phyloP scores from a whole-genome alignment of 2,888 invertebrate genomes.

The Drosophila acutilabella region DNA sequence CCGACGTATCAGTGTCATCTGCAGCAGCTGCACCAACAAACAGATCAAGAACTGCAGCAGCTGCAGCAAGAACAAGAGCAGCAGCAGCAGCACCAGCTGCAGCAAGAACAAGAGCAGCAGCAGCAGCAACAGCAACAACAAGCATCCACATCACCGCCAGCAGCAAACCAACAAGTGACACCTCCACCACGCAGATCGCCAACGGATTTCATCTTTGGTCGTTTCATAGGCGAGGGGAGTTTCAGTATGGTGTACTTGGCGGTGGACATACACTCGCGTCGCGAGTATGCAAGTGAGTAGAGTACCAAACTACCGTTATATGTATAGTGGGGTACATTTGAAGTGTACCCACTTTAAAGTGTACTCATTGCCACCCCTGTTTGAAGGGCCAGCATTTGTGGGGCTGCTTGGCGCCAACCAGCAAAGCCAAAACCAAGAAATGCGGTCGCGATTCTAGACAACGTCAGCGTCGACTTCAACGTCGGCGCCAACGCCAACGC shows the following conservation, averaged over 20 bases:
- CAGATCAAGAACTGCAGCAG: slow-evolving; percentile 32
- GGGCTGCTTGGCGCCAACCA: slow-evolving; percentile 68
- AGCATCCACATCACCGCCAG: slow-evolving; percentile 41
- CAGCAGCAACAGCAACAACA: slow-evolving; percentile 44
- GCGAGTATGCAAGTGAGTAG: slow-evolving; percentile 96
- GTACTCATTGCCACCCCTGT: neutral
- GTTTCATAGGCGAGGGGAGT: slow-evolving; percentile 98
- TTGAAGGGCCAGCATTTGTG: slow-evolving; percentile 33
- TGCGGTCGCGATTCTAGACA: slow-evolving; percentile 57
- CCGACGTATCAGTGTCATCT: slow-evolving; percentile 45
- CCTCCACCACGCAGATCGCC: slow-evolving; percentile 85
- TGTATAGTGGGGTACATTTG: neutral
- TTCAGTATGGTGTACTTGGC: slow-evolving; percentile 98
- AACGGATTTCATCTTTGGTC: slow-evolving; percentile 97
- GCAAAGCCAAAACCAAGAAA: slow-evolving; percentile 45
- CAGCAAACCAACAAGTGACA: slow-evolving; percentile 27
- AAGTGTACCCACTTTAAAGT: neutral
- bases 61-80: slow-evolving; percentile 37
- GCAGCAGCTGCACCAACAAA: slow-evolving; percentile 47
- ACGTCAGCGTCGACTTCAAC: slow-evolving; percentile 19
- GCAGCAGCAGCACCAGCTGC: slow-evolving; percentile 28
- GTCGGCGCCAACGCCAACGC: slow-evolving; percentile 46
- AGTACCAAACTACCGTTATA: neutral
- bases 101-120: slow-evolving; percentile 34
- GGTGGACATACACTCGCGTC: slow-evolving; percentile 94